A percentile compares a stretch with the other conserved stretches of the same genome.
phyloP scores from a whole-genome alignment of 2,888 invertebrate genomes.

The Acheta domesticus region DNA sequence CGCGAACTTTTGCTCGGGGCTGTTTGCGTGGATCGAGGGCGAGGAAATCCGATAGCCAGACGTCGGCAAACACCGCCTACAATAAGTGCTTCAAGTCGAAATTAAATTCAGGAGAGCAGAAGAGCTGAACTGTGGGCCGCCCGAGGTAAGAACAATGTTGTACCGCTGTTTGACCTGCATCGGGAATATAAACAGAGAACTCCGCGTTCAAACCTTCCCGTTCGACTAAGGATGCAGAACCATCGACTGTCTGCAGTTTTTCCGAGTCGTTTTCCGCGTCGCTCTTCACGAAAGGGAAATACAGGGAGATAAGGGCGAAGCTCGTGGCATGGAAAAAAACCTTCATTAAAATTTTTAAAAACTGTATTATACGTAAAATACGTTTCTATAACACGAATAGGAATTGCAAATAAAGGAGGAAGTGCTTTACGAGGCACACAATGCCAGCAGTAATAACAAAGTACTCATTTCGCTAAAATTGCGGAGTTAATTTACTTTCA shows the following conservation, averaged over 20 bases:
- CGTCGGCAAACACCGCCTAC: constrained; percentile 1
- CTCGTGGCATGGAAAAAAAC: not conserved
- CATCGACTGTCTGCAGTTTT: too few relatives aligned
- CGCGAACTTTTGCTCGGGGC: not conserved
- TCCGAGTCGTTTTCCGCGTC: too few relatives aligned
- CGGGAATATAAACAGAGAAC: constrained; percentile 18
- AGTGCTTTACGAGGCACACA: constrained; percentile 4
- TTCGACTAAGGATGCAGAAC: too few relatives aligned
- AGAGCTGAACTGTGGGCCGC: not conserved
- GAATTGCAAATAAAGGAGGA: constrained; percentile 3
- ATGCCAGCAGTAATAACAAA: not conserved
- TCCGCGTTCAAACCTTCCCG: not conserved
- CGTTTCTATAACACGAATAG: constrained; percentile 9
- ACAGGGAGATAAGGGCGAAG: too few relatives aligned
- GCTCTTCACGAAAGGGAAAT: too few relatives aligned
- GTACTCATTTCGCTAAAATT: constrained; percentile 2
- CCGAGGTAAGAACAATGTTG: constrained; percentile 18
- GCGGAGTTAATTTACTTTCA: constrained; percentile 18
- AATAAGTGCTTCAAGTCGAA: constrained; percentile 18
- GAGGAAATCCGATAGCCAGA: constrained; percentile 1
- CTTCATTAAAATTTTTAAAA: constrained; percentile 3
- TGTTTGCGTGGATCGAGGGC: constrained; percentile 5
- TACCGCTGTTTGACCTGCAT: not conserved
- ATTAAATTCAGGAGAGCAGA: constrained; percentile 18
- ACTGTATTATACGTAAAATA: constrained; percentile 5